phyloP scores from a whole-genome alignment of 2,113 vertebrate genomes.

The Tychaedon coryphoeus region DNA sequence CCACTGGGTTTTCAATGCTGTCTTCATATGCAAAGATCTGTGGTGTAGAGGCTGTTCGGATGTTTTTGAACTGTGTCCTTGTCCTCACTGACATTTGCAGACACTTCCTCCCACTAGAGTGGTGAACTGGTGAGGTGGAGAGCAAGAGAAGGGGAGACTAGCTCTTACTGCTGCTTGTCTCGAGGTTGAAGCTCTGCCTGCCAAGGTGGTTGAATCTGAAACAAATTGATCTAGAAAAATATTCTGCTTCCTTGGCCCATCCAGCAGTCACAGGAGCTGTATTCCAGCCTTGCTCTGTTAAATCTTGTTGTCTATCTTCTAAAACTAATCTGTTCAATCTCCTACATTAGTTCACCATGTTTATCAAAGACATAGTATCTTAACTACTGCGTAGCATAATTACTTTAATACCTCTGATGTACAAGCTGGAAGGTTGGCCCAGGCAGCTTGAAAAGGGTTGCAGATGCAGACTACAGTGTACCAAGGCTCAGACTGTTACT shows the following conservation, averaged over 20 bases:
- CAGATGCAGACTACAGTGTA: not conserved
- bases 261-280: not conserved
- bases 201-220: not conserved
- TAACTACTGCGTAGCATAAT: not conserved
- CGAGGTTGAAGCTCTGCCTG: not conserved
- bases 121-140: not conserved
- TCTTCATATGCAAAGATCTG: not conserved
- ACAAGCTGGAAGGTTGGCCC: not conserved
- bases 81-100: not conserved
- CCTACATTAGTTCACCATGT: not conserved
- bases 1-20: fast-evolving
- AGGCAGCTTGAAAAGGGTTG: not conserved
- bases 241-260: not conserved
- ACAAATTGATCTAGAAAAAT: not conserved
- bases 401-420: not conserved
- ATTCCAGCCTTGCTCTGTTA: not conserved
- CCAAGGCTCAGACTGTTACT: not conserved
- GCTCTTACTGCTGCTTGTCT: not conserved
- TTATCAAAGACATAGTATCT: not conserved
- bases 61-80: not conserved
- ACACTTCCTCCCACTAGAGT: not conserved
- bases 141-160: not conserved
- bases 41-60: not conserved
- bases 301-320: not conserved
- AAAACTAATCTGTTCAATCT: not conserved